Evolutionary conservation across 2,888 invertebrate genomes (phyloP).

Genomic region (Thera obeliscata): DNA sequence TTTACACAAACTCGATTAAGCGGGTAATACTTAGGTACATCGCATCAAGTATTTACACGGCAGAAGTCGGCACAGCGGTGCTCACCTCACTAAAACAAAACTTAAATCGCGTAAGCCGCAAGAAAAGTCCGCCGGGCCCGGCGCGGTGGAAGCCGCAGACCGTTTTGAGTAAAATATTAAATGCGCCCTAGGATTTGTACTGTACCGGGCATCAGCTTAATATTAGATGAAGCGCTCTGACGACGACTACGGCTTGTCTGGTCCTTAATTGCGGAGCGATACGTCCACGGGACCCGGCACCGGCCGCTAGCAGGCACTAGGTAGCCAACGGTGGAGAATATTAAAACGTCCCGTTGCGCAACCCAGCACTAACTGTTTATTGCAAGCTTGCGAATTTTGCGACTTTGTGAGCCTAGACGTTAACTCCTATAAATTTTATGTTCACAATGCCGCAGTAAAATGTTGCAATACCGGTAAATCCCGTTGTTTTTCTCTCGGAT

Average conservation of each 20-base stretch:
- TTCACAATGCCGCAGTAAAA: conserved; percentile 76
- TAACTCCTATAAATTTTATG: conserved; percentile 79
- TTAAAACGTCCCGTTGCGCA: conserved; percentile 66
- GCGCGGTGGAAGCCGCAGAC: conserved; percentile 66
- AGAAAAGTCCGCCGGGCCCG: conserved; percentile 65
- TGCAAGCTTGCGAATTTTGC: conserved; percentile 64
- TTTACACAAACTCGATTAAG: conserved; percentile 45
- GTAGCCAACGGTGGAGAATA: conserved; percentile 55
- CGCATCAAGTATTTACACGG: conserved; percentile 64
- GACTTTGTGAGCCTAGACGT: conserved; percentile 64
- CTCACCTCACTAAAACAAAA: conserved; percentile 68
- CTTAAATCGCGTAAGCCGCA: conserved; percentile 69
- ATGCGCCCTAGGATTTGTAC: conserved; percentile 73
- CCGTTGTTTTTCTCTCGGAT: conserved; percentile 67
- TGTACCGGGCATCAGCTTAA: conserved; percentile 66
- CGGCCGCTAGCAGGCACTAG: conserved; percentile 21
- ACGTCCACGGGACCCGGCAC: conserved; percentile 53
- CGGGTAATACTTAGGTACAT: conserved; percentile 47
- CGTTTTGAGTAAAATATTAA: conserved; percentile 81
- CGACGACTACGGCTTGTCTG: conserved; percentile 69
- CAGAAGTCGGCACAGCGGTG: conserved; percentile 52
- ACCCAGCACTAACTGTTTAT: conserved; percentile 73
- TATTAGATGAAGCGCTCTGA: conserved; percentile 72
- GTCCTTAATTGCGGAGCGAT: conserved; percentile 72
- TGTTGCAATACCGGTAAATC: conserved; percentile 76